Percentiles rank a stretch among this genome's conserved stretches.
phyloP scores from a whole-genome alignment of 2,113 vertebrate species.

The Pangasianodon gigas region DNA sequence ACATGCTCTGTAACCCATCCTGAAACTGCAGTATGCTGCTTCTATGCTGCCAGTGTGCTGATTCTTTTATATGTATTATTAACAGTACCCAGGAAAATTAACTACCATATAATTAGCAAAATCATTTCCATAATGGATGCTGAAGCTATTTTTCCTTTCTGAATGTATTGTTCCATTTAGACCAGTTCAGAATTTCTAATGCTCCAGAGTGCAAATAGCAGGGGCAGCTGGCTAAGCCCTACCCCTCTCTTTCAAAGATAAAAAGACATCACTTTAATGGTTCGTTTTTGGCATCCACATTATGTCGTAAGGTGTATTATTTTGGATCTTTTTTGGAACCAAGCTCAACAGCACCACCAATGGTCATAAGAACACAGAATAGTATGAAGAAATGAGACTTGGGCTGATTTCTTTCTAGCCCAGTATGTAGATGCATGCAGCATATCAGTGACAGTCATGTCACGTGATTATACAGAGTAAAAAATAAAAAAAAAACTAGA shows the following conservation, averaged over 20 bases:
- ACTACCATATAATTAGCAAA: slow-evolving; percentile 29
- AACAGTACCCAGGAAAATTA: slow-evolving; percentile 8
- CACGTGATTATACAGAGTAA: neutral
- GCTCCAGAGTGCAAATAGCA: slow-evolving; percentile 26
- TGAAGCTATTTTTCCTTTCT: neutral
- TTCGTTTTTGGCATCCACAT: neutral
- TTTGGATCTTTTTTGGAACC: neutral
- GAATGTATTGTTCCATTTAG: slow-evolving; percentile 27
- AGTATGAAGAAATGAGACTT: neutral
- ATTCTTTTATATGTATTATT: slow-evolving; percentile 30
- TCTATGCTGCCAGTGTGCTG: neutral
- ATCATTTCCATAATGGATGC: slow-evolving; percentile 25
- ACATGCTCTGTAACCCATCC: slow-evolving; percentile 17
- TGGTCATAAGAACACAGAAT: neutral
- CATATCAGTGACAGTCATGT: neutral
- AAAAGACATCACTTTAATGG: neutral
- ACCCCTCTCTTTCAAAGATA: neutral
- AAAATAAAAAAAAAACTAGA: neutral
- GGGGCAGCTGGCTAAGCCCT: neutral
- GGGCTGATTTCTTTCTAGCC: neutral
- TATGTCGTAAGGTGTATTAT: neutral
- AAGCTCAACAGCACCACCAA: neutral
- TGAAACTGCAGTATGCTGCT: slow-evolving; percentile 17
- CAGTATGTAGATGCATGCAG: neutral
- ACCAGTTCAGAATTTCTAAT: neutral